A percentile compares a stretch with the other conserved stretches of the same genome.
phyloP scores from a whole-genome alignment of 2,797 vertebrate genomes.

The Sitta carolinensis region DNA sequence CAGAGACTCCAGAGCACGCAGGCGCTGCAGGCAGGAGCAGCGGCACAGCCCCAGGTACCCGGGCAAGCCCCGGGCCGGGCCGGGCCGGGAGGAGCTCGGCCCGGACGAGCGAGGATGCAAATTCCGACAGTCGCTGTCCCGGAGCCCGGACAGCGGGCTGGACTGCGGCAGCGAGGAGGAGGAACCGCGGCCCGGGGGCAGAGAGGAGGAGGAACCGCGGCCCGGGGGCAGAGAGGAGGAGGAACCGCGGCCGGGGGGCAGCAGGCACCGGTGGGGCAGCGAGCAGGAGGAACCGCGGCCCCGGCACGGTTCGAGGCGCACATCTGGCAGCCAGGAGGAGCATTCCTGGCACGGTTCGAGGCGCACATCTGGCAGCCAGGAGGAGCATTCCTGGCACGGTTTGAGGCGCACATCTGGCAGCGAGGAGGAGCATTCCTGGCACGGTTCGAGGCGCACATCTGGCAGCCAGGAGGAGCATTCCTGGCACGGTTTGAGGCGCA shows the following conservation, averaged over 20 bases:
- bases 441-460: fast-evolving
- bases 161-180: slow-evolving; percentile 97
- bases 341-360: fast-evolving
- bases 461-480: not conserved
- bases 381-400: not conserved
- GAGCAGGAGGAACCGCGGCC: not conserved
- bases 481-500: no score
- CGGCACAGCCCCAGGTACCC: slow-evolving; percentile 69
- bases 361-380: fast-evolving
- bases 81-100: slow-evolving; percentile 73
- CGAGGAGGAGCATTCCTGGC: no score
- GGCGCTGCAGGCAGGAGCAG: slow-evolving; percentile 71
- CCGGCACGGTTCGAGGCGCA: fast-evolving
- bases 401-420: no score
- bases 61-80: slow-evolving; percentile 73
- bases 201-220: not conserved
- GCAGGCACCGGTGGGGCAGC: no score
- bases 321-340: not conserved
- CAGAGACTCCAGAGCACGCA: slow-evolving; percentile 23
- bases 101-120: slow-evolving; percentile 75
- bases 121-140: not conserved
- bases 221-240: not conserved
- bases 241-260: fast-evolving
- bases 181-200: not conserved
- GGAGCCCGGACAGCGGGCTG: slow-evolving; percentile 92